Percentiles rank a stretch among this genome's conserved stretches.
Evolutionary conservation across 2,888 invertebrate species (phyloP).

Genomic region (Dyspetes luteomarginatus): DNA sequence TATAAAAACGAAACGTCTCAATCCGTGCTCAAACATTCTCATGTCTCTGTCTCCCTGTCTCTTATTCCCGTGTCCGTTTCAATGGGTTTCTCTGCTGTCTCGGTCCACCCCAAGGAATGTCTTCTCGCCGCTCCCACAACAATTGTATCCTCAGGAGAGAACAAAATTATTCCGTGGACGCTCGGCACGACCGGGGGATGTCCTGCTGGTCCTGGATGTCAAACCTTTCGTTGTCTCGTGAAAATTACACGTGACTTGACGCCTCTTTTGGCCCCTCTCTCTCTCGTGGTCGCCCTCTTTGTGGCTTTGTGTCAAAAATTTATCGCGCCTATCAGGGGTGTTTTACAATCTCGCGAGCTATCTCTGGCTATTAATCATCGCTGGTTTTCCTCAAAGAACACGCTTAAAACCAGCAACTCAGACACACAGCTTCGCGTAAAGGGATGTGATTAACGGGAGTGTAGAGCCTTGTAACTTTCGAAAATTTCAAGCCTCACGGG

Average conservation of each 20-base stretch:
- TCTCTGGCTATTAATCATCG: conserved; percentile 54
- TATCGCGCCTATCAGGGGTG: not conserved
- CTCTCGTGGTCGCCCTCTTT: conserved; percentile 23
- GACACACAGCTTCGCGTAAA: not conserved
- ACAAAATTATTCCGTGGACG: conserved; percentile 55
- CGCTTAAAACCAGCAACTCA: not conserved
- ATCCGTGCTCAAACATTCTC: conserved; percentile 52
- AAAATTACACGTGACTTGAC: conserved; percentile 49
- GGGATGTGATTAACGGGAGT: conserved; percentile 15
- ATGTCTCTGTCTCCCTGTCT: conserved; percentile 31
- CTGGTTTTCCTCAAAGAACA: conserved; percentile 21
- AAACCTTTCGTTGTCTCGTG: conserved; percentile 48
- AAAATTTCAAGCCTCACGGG: conserved; percentile 35
- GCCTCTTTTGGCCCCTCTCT: conserved; percentile 13
- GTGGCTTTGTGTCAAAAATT: conserved; percentile 39
- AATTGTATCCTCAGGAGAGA: not conserved
- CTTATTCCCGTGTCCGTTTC: conserved; percentile 1
- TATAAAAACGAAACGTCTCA: conserved; percentile 50
- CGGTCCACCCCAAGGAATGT: not conserved
- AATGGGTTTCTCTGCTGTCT: not conserved
- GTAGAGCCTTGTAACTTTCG: conserved; percentile 24
- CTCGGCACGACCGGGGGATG: conserved; percentile 30
- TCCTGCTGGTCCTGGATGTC: conserved; percentile 49
- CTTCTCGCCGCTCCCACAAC: conserved; percentile 16
- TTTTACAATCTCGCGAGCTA: not conserved